These are phyloP conservation scores for Patagioenas fasciata DNA, from an alignment of 2,113 vertebrate genomes.

Conservation along the genomic window DNA sequence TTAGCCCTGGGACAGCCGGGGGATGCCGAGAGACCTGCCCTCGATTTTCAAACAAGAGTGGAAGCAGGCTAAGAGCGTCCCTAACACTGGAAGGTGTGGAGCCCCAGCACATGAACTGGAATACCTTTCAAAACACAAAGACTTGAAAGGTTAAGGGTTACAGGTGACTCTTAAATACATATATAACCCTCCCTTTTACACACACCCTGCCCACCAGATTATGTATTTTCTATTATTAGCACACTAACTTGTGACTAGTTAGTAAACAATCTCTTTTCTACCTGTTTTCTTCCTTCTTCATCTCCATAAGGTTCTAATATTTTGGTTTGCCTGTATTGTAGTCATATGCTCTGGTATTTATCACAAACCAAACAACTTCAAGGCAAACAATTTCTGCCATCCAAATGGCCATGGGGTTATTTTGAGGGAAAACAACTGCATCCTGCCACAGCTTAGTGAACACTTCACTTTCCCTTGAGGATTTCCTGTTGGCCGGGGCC, in stretches of 20 bases:
- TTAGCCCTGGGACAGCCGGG: background rate
- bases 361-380: background rate
- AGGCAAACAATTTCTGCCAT: slow-evolving; percentile 19
- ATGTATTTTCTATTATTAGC: background rate
- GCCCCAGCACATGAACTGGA: background rate
- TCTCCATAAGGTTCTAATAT: background rate
- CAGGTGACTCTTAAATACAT: background rate
- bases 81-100: background rate
- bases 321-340: background rate
- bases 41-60: background rate
- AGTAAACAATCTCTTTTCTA: background rate
- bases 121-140: background rate
- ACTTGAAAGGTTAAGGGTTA: background rate
- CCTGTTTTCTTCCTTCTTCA: background rate
- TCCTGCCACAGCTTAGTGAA: slow-evolving; percentile 55
- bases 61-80: background rate
- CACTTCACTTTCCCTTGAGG: slow-evolving; percentile 66
- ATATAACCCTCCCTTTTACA: background rate
- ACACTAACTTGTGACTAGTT: background rate
- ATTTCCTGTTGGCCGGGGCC: slow-evolving; percentile 55
- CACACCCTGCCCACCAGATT: background rate
- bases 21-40: background rate
- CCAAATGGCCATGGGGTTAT: slow-evolving; percentile 51
- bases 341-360: background rate
- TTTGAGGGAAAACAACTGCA: slow-evolving; percentile 66